A percentile compares a stretch with the other conserved stretches of the same genome.
phyloP scores from a whole-genome alignment of 2,888 invertebrate genomes.

The Polia nebulosa region DNA sequence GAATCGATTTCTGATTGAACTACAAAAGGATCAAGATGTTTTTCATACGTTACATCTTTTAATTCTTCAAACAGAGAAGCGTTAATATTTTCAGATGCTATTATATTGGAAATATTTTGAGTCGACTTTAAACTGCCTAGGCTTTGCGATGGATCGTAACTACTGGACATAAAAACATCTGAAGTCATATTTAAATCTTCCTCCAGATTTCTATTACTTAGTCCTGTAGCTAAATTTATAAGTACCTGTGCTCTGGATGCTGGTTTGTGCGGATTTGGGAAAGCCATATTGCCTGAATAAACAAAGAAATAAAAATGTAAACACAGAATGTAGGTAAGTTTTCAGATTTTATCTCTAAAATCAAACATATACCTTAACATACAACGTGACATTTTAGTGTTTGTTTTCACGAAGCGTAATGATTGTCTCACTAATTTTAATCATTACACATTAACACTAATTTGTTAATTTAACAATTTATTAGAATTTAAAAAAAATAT shows the following conservation, averaged over 20 bases:
- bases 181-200: constrained; percentile 3
- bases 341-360: too few species aligned
- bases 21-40: not conserved
- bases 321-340: too few species aligned
- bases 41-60: not conserved
- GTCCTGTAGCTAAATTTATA: not conserved
- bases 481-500: too few species aligned
- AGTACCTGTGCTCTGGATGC: not conserved
- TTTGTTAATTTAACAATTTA: too few species aligned
- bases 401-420: too few species aligned
- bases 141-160: constrained; percentile 2
- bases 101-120: constrained; percentile 4
- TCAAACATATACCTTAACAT: too few species aligned
- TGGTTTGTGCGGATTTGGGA: not conserved
- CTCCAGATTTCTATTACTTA: not conserved
- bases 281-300: constrained; percentile 1
- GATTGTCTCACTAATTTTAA: too few species aligned
- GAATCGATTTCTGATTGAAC: not conserved
- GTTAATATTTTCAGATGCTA: constrained; percentile 1
- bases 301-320: not conserved
- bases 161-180: constrained; percentile 3
- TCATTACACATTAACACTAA: too few species aligned
- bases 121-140: not conserved
- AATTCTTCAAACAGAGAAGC: not conserved
- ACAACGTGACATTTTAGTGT: too few species aligned